Evolutionary conservation across 2,113 vertebrate genomes (phyloP), one percentile per base, ranked within the genome.

Genomic region (Oncorhynchus gorbuscha): DNA sequence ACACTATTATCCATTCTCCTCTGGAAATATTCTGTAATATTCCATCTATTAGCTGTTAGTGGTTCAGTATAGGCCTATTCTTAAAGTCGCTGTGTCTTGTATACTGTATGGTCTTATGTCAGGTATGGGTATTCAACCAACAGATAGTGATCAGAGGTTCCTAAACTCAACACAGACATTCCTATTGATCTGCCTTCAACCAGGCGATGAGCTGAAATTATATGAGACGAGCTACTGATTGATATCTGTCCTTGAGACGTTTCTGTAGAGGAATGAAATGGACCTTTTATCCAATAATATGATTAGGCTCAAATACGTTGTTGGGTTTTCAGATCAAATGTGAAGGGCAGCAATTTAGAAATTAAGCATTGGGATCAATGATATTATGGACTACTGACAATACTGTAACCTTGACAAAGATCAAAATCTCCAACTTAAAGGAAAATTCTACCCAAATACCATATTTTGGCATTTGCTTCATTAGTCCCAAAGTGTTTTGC

Each of bases 121-220:
- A 11, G 39, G 39, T 45, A 9, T 45, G 8, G 39, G 8, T 45
- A 45, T 45, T 9, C 39, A 45, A 45, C 39, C 39, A 45, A 45
- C 39, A 76, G 55, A 83, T 79, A 72, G 45, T 61, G 76, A 82
- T 85, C 70, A 69, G 74, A 71, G 73, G 75, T 69, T 78, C 74
- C 79, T 79, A 61, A 74, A 71, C 70, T 32, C 59, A 69, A 74
- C 24, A 49, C 16, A 68, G 66, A 69, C 61, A 39, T 61, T 78
- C 74, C 30, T 78, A 78, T 82, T 72, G 77, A 82, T 80, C 69
- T 62, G 18, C 73, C 61, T 18, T 77, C 49, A n/a, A 9, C 39
- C 22, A n/a, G 6, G 14, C 11, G 2, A 67, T 16, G 20, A n/a
- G 9, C n/a, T 18, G 14, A 55, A 76, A 55, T 76, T 14, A 80